phyloP scores from a whole-genome alignment of 2,797 vertebrate genomes.

The Cichlasoma orientale region DNA sequence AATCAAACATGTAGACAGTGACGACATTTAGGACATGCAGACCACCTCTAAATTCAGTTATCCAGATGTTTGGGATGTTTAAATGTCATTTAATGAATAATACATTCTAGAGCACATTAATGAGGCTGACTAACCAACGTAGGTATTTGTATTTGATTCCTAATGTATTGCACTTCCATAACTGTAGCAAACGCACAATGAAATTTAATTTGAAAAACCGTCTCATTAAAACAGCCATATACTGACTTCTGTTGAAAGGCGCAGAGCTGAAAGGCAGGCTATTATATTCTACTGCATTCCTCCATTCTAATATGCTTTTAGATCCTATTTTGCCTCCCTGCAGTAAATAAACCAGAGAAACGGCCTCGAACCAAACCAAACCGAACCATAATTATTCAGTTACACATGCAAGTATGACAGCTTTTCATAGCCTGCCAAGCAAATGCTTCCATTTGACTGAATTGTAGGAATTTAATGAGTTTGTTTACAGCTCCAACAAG shows the following conservation, averaged over 20 bases:
- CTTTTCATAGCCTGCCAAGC: neutral
- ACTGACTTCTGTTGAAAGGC: neutral
- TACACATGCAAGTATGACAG: neutral
- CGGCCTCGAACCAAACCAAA: slow-evolving; percentile 7
- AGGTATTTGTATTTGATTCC: neutral
- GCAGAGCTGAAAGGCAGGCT: neutral
- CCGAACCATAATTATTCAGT: neutral
- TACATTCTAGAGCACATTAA: neutral
- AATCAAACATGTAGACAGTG: neutral
- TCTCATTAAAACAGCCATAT: neutral
- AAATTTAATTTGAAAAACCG: neutral
- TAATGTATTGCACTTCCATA: neutral
- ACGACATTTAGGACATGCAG: neutral
- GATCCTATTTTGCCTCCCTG: neutral
- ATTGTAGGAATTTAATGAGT: slow-evolving; percentile 2
- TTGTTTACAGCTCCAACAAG: slow-evolving; percentile 27
- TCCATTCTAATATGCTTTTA: neutral
- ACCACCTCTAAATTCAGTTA: neutral
- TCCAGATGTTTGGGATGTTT: neutral
- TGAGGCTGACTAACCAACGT: neutral
- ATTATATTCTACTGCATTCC: neutral
- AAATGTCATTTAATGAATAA: neutral
- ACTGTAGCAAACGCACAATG: neutral
- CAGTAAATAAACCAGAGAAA: slow-evolving; percentile 9
- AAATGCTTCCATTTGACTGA: slow-evolving; percentile 12